Evolutionary conservation across 2,797 vertebrate genomes (phyloP).

Genomic region (Mormyrops attenuatus): DNA sequence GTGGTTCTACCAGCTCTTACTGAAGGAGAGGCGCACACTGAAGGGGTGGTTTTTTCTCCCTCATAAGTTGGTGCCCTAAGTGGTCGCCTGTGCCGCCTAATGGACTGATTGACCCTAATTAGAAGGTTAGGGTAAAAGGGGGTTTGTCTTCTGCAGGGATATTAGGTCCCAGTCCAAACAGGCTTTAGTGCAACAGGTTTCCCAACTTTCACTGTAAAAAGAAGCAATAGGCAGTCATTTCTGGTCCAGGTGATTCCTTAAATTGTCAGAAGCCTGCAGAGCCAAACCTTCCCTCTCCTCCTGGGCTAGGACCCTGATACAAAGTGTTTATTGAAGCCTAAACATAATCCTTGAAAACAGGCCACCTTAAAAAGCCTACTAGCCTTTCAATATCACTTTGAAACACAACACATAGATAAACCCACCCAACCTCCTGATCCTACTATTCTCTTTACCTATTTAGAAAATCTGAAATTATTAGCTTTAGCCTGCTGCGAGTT

Average conservation of each 20-base stretch:
- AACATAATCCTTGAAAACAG: background rate
- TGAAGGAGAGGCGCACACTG: background rate
- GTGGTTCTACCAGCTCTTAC: background rate
- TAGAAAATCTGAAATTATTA: background rate
- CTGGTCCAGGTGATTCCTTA: background rate
- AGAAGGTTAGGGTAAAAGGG: background rate
- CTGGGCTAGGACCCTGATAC: background rate
- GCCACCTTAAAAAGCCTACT: background rate
- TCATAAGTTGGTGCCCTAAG: background rate
- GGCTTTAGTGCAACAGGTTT: background rate
- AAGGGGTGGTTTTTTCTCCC: background rate
- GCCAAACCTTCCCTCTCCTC: background rate
- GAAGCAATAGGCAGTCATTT: background rate
- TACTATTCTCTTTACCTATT: background rate
- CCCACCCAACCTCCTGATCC: background rate
- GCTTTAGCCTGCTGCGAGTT: background rate
- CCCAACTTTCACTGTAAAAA: background rate
- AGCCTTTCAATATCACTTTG: background rate
- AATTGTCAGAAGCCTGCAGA: background rate
- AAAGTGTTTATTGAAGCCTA: background rate
- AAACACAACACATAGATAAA: background rate
- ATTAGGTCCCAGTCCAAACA: background rate
- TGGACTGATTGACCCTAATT: background rate
- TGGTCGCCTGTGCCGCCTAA: background rate
- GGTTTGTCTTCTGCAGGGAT: background rate